These are phyloP conservation scores for Hucho hucho DNA, from an alignment of 2,113 vertebrate genomes.

Conservation along the genomic window DNA sequence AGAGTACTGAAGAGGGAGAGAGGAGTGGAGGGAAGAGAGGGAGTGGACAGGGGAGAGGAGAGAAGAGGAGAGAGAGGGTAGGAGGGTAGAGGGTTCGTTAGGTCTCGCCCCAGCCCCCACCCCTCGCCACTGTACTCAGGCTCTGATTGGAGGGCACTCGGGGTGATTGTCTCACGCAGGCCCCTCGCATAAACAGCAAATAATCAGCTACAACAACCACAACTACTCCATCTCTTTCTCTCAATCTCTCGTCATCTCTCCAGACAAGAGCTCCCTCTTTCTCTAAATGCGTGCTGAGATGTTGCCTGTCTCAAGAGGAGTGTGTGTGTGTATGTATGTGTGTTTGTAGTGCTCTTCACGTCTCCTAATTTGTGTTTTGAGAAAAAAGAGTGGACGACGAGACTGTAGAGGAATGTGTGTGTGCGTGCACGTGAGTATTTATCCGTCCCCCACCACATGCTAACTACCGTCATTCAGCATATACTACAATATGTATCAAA, in stretches of 20 bases:
- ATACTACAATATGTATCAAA: too few relatives aligned
- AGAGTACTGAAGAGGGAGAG: slow-evolving; percentile 33
- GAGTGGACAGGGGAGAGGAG: slow-evolving; percentile 36
- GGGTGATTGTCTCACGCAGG: slow-evolving; percentile 1
- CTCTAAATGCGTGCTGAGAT: not conserved
- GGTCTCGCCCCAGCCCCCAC: slow-evolving; percentile 49
- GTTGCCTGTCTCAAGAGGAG: not conserved
- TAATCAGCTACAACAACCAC: slow-evolving; percentile 59
- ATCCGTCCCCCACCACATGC: not conserved
- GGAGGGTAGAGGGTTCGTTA: slow-evolving; percentile 50
- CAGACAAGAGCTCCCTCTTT: not conserved
- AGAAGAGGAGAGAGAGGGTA: slow-evolving; percentile 45
- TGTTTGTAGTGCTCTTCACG: slow-evolving; percentile 59
- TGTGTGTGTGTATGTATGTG: slow-evolving; percentile 12
- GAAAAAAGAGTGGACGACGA: slow-evolving; percentile 43
- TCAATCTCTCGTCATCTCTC: slow-evolving; percentile 7
- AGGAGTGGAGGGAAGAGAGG: slow-evolving; percentile 46
- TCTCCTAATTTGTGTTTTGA: slow-evolving; percentile 61
- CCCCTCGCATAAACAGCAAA: slow-evolving; percentile 65
- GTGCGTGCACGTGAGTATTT: slow-evolving; percentile 29
- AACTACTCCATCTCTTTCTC: slow-evolving; percentile 10
- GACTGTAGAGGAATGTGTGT: slow-evolving; percentile 56
- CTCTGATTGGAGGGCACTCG: slow-evolving; percentile 72
- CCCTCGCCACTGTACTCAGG: slow-evolving; percentile 54
- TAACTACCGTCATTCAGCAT: not conserved